A percentile compares a stretch with the other conserved stretches of the same genome.
phyloP scores from a whole-genome alignment of 1,140 invertebrate species.

The Leptinotarsa defecta region DNA sequence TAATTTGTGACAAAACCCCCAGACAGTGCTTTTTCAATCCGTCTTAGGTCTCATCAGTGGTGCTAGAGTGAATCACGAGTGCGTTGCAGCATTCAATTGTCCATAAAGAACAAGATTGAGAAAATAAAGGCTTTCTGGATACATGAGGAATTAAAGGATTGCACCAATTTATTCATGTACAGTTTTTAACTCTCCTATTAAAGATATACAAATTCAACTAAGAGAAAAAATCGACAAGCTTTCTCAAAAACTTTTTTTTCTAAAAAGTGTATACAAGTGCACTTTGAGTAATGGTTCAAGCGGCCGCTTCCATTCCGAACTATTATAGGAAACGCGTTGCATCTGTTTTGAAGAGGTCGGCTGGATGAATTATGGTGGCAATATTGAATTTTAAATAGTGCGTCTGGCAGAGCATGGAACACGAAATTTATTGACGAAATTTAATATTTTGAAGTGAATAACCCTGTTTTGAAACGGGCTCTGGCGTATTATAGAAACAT shows the following conservation, averaged over 20 bases:
- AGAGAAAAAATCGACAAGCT: no score
- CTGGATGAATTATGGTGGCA: conserved; percentile 10
- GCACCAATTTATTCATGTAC: no score
- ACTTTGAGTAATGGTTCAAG: not conserved
- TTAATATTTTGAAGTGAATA: conserved; percentile 21
- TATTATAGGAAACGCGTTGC: conserved; percentile 7
- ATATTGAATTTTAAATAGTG: conserved; percentile 9
- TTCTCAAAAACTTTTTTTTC: not conserved
- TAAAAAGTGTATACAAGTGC: conserved; percentile 3
- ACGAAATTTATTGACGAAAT: conserved; percentile 21
- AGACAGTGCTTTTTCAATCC: no score
- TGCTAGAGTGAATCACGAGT: no score
- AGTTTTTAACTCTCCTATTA: no score
- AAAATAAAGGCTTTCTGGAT: no score
- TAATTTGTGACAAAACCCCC: no score
- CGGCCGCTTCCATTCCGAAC: not conserved
- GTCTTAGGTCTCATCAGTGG: no score
- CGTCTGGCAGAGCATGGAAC: conserved; percentile 14
- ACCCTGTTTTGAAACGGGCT: conserved; percentile 9
- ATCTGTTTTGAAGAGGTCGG: conserved; percentile 19
- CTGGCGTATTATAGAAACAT: not conserved
- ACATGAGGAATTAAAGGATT: no score
- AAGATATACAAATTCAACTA: no score
- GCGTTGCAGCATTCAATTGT: no score
- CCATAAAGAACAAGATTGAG: no score